These are phyloP conservation scores for Zygothrica quintamaculata DNA, from an alignment of 2,888 invertebrate species.

Conservation along the genomic window DNA sequence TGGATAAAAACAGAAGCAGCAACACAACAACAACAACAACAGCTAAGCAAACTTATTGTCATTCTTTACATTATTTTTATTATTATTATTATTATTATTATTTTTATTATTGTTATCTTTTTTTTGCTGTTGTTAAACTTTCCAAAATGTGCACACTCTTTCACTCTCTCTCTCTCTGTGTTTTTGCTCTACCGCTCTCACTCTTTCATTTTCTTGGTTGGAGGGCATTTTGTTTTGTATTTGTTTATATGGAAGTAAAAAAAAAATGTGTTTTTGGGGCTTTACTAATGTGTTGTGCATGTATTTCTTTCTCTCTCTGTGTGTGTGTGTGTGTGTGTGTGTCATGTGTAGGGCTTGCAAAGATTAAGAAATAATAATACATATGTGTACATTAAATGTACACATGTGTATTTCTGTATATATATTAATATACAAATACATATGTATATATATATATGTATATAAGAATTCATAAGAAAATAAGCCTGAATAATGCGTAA, in stretches of 20 bases:
- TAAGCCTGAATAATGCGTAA: slow-evolving; percentile 69
- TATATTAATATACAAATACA: slow-evolving; percentile 49
- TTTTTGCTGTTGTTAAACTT: slow-evolving; percentile 58
- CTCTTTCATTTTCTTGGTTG: slow-evolving; percentile 17
- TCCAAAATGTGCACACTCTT: slow-evolving; percentile 43
- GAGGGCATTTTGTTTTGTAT: slow-evolving; percentile 56
- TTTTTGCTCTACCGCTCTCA: too few relatives aligned
- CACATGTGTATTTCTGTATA: slow-evolving; percentile 7
- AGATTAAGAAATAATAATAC: slow-evolving; percentile 56
- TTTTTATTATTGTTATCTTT: slow-evolving; percentile 26
- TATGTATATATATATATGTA: slow-evolving; percentile 21
- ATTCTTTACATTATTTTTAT: slow-evolving; percentile 35
- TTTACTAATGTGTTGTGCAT: slow-evolving; percentile 2
- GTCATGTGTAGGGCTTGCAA: slow-evolving; percentile 48
- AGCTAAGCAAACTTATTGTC: slow-evolving; percentile 15
- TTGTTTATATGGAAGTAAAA: slow-evolving; percentile 63
- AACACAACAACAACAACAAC: neutral
- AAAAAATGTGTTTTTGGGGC: slow-evolving; percentile 35
- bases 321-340: slow-evolving; percentile 12
- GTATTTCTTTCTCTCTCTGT: slow-evolving; percentile 2
- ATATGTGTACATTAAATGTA: neutral
- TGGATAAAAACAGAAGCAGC: too few relatives aligned
- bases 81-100: slow-evolving; percentile 38
- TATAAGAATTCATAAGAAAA: slow-evolving; percentile 54
- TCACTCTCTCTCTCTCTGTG: slow-evolving; percentile 1